Percentiles rank a stretch among this genome's conserved stretches.
These are phyloP conservation scores for Osmerus mordax DNA, from an alignment of 2,113 vertebrate genomes.

Conservation along the genomic window DNA sequence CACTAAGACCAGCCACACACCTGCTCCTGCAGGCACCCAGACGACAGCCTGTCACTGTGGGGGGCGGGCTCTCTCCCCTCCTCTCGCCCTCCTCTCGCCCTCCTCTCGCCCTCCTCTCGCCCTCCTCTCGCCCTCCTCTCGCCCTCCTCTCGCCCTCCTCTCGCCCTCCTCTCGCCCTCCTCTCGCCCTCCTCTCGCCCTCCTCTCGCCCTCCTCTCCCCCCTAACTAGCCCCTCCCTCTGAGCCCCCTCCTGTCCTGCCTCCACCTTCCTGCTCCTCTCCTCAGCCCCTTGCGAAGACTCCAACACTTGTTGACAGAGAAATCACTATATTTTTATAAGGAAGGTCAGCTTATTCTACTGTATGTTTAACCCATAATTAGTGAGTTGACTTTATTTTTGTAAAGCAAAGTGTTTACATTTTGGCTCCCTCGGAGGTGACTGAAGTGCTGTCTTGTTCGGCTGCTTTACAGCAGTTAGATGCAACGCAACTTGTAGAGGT, in stretches of 20 bases:
- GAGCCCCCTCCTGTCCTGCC: not conserved
- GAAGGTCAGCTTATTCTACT: slow-evolving; percentile 73
- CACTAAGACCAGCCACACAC: slow-evolving; percentile 58
- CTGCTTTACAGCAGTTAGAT: slow-evolving; percentile 45
- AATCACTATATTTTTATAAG: slow-evolving; percentile 76
- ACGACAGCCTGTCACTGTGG: slow-evolving; percentile 50
- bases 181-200: slow-evolving; percentile 33
- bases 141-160: slow-evolving; percentile 4
- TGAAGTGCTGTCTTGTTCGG: slow-evolving; percentile 51
- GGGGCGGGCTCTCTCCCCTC: slow-evolving; percentile 39
- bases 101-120: slow-evolving; percentile 27
- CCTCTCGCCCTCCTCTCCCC: slow-evolving; percentile 24
- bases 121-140: slow-evolving; percentile 28
- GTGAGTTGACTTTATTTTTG: slow-evolving; percentile 62
- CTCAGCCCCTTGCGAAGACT: slow-evolving; percentile 48
- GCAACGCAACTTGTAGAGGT: slow-evolving; percentile 44
- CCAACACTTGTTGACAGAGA: slow-evolving; percentile 61
- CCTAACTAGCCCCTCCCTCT: slow-evolving; percentile 25
- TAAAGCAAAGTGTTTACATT: slow-evolving; percentile 65
- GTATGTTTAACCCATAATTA: slow-evolving; percentile 66
- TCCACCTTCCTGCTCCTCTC: slow-evolving; percentile 30
- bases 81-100: slow-evolving; percentile 34
- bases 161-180: slow-evolving; percentile 18
- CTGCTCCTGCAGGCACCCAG: slow-evolving; percentile 57
- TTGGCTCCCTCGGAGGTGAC: slow-evolving; percentile 45